A percentile compares a stretch with the other conserved stretches of the same genome.
Conservation (phyloP, 2,888 invertebrate species). For the Coecobrya sp. region DNA sequence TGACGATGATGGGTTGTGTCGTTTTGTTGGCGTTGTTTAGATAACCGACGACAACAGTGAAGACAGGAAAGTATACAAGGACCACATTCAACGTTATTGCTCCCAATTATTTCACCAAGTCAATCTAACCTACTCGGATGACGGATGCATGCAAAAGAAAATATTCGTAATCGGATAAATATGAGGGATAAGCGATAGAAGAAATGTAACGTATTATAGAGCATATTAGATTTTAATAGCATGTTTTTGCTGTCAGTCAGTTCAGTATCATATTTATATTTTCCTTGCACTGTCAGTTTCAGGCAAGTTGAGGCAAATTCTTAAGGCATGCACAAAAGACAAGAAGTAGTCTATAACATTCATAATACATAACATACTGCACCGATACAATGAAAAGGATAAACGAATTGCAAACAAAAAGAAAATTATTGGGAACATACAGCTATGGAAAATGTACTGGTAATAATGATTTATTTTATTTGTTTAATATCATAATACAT, state of each 20-base stretch:
- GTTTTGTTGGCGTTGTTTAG: not conserved
- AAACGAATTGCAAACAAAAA: not conserved
- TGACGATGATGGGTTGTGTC: slow-evolving; percentile 22
- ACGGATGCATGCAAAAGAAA: not conserved
- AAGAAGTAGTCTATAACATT: too few relatives aligned
- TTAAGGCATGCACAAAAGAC: too few relatives aligned
- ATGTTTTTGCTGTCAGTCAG: not conserved
- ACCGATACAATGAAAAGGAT: not conserved
- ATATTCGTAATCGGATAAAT: not conserved
- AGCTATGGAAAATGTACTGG: not conserved
- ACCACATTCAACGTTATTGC: not conserved
- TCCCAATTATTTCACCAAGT: slow-evolving; percentile 29
- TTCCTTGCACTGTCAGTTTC: not conserved
- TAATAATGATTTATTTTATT: not conserved
- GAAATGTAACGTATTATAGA: not conserved
- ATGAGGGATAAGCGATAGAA: too few relatives aligned
- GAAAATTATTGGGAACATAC: not conserved
- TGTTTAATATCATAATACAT: slow-evolving; percentile 1
- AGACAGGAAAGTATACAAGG: not conserved
- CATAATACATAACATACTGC: too few relatives aligned
- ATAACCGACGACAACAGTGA: not conserved
- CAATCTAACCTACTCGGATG: not conserved
- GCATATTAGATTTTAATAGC: not conserved
- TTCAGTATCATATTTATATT: too few relatives aligned
- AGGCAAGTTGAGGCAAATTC: too few relatives aligned